Evolutionary conservation across 1,140 invertebrate genomes (phyloP), one percentile per base, ranked within the genome.

Genomic region (Pseudobourletiella spinata): DNA sequence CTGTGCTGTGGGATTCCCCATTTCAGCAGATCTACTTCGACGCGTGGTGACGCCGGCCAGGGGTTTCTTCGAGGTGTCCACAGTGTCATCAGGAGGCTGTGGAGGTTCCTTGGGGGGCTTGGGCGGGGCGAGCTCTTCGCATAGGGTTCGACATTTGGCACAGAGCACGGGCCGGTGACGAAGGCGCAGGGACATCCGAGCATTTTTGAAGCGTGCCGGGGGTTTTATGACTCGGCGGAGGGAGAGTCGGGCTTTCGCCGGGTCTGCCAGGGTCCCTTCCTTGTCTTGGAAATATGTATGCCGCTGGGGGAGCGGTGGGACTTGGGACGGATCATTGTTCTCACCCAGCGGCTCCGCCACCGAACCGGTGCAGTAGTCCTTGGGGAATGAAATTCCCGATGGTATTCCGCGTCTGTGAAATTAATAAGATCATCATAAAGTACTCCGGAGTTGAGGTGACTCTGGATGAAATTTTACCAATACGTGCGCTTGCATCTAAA

Each of bases 371-470:
- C 25, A 56, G 55, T 62, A 64, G 32, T 67, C 64, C 28, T 69
- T 69, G 2, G 67, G 64, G 35, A 66, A 69, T 20, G 67, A 69
- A 16, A 69, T 69, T 18, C 67, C 67, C 22, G 54, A 65, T 16
- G 67, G 67, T 43, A 69, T 66, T 30, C 67, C 67, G 29, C 67
- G 57, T 26, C 67, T 69, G 39, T 0, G 57, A 57, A n/a, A 66
- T 18, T 6, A 48, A 22, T 18, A 24, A 54, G 6, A 26, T 11
- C 15, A 25, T n/a, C n/a, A n/a, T n/a, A n/a, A n/a, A n/a, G n/a
- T n/a, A n/a, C n/a, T n/a, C n/a, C n/a, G n/a, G n/a, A n/a, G n/a
- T n/a, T n/a, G n/a, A n/a, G n/a, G n/a, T n/a, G n/a, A n/a, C n/a
- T n/a, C n/a, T n/a, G n/a, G n/a, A n/a, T n/a, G n/a, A n/a, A n/a